Evolutionary conservation across 2,797 vertebrate genomes (phyloP).

Genomic region (Myripristis jacobus): DNA sequence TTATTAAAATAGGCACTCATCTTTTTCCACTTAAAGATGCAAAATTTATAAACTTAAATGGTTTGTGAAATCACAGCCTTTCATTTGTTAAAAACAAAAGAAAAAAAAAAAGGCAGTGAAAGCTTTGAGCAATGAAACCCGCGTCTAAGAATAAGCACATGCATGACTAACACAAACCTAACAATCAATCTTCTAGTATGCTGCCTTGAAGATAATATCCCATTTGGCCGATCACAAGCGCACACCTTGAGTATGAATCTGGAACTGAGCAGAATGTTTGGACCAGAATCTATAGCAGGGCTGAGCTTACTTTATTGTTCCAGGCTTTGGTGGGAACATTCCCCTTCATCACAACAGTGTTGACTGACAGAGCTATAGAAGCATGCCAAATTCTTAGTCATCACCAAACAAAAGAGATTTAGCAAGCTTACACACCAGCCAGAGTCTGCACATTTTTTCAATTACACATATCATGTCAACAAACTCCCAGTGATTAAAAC

Average conservation of each 20-base stretch:
- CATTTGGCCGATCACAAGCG: conserved; percentile 11
- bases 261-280: conserved; percentile 53
- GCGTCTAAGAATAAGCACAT: background rate
- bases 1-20: no score
- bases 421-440: conserved; percentile 74
- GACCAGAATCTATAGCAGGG: conserved; percentile 51
- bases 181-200: background rate
- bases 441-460: conserved; percentile 80
- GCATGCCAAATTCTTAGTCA: conserved; percentile 75
- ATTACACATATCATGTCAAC: conserved; percentile 76
- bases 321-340: conserved; percentile 73
- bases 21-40: background rate
- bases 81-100: background rate
- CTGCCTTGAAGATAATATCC: conserved; percentile 18
- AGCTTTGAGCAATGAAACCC: background rate
- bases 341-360: conserved; percentile 73
- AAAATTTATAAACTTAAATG: conserved; percentile 4
- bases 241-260: conserved; percentile 53
- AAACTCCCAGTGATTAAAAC: conserved; percentile 64
- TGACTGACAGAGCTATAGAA: conserved; percentile 70
- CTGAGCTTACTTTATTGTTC: conserved; percentile 72
- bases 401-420: conserved; percentile 78
- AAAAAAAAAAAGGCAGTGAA: background rate
- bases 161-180: conserved; percentile 6
- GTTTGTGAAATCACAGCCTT: background rate